Evolutionary conservation across 2,113 vertebrate genomes (phyloP).

Genomic region (Mandrillus leucophaeus): DNA sequence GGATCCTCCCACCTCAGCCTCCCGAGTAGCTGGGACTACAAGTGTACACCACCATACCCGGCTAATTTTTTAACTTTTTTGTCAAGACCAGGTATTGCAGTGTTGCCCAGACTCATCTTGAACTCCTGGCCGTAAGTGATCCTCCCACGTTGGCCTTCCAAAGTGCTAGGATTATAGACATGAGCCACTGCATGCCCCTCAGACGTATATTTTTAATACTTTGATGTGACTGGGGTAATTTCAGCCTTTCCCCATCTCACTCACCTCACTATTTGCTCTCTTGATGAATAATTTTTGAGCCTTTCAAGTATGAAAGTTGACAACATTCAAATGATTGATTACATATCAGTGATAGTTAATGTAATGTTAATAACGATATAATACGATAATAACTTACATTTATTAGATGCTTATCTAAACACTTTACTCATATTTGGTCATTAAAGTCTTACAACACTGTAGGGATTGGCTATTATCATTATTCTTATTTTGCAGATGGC

Average conservation of each 20-base stretch:
- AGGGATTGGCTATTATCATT: neutral
- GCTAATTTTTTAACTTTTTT: too few relatives aligned
- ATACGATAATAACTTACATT: neutral
- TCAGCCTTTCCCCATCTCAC: neutral
- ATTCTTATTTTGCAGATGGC: neutral
- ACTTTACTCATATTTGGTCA: neutral
- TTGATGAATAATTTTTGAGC: slow-evolving; percentile 30
- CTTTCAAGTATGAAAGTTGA: neutral
- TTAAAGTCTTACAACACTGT: neutral
- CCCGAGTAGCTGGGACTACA: too few relatives aligned
- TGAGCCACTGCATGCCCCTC: too few relatives aligned
- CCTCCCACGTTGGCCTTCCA: too few relatives aligned
- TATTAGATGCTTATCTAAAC: neutral
- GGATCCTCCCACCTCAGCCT: too few relatives aligned
- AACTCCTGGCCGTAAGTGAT: too few relatives aligned
- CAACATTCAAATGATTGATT: slow-evolving; percentile 10
- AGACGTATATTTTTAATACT: neutral
- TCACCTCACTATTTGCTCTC: neutral
- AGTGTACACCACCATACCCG: too few relatives aligned
- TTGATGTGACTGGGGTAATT: neutral
- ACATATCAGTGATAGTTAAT: neutral
- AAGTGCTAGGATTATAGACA: too few relatives aligned
- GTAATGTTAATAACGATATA: neutral
- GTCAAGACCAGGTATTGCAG: too few relatives aligned
- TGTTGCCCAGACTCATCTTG: too few relatives aligned